Conservation (phyloP, 2,113 vertebrate species). For the Salvelinus alpinus region DNA sequence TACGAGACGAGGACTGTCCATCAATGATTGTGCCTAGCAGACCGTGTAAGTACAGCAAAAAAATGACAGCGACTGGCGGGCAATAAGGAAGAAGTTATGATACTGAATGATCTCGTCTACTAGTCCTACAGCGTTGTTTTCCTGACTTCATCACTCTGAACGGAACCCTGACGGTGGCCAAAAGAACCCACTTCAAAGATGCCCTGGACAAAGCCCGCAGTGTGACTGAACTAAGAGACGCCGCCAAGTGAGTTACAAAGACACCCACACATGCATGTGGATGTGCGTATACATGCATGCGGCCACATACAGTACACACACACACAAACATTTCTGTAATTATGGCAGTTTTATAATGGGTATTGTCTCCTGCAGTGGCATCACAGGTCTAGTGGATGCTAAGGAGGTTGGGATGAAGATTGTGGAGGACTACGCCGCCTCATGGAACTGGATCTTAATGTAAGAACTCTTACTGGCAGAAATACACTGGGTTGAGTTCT, state of each 20-base stretch:
- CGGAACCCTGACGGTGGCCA: constrained; percentile 78
- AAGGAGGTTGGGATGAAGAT: constrained; percentile 83
- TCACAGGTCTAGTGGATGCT: constrained; percentile 80
- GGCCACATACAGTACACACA: not conserved
- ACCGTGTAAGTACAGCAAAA: constrained; percentile 78
- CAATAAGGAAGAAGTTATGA: too few species aligned
- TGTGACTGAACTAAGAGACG: constrained; percentile 80
- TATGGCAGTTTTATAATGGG: too few species aligned
- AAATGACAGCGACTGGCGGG: not conserved
- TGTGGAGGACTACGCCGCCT: constrained; percentile 86
- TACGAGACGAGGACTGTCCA: constrained; percentile 88
- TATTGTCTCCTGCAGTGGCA: constrained; percentile 64
- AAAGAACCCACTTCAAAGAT: constrained; percentile 80
- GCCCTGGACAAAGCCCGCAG: constrained; percentile 77
- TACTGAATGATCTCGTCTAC: not conserved
- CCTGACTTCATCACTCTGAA: constrained; percentile 84
- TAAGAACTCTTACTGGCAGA: constrained; percentile 64
- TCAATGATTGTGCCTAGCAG: constrained; percentile 86
- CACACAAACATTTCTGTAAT: not conserved
- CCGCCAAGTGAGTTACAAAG: constrained; percentile 78
- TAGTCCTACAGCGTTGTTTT: constrained; percentile 90
- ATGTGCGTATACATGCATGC: constrained; percentile 1
- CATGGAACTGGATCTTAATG: constrained; percentile 92
- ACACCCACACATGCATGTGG: not conserved
- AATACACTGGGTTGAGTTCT: not conserved